These are phyloP conservation scores for Aspidiotus destructor DNA, from an alignment of 2,888 invertebrate genomes.

Conservation along the genomic window DNA sequence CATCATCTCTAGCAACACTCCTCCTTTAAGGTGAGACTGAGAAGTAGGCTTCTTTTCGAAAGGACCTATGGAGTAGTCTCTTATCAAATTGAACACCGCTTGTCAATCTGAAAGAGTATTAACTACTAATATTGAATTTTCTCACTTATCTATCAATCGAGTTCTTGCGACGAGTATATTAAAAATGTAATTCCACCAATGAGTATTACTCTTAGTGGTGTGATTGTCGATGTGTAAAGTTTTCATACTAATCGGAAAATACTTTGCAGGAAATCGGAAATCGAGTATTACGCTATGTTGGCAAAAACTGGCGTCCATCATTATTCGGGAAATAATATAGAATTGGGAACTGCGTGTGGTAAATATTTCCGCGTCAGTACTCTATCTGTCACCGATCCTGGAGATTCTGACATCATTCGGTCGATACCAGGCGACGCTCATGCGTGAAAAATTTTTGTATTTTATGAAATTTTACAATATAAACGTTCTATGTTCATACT, in stretches of 20 bases:
- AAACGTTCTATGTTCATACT: no score
- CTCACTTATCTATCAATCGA: no score
- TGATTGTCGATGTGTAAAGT: no score
- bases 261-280: slow-evolving; percentile 80
- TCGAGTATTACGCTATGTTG: slow-evolving; percentile 99
- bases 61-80: slow-evolving; percentile 53
- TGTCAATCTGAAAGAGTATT: no score
- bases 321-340: slow-evolving; percentile 98
- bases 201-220: no score
- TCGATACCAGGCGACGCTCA: slow-evolving; percentile 57
- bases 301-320: slow-evolving; percentile 99
- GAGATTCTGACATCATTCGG: slow-evolving; percentile 93
- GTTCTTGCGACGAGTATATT: no score
- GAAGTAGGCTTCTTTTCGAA: slow-evolving; percentile 33
- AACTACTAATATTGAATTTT: no score
- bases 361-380: slow-evolving; percentile 99
- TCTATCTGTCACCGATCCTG: slow-evolving; percentile 96
- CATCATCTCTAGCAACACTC: slow-evolving; percentile 98
- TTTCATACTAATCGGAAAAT: no score
- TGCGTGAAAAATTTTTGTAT: background rate
- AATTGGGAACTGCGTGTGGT: slow-evolving; percentile 97
- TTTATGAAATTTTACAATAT: no score
- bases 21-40: slow-evolving; percentile 88
- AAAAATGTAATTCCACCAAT: no score
- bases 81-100: no score